Percentiles rank a stretch among this genome's conserved stretches.
Evolutionary conservation across 2,888 invertebrate genomes (phyloP).

Genomic region (Petrolisthes manimaculis): DNA sequence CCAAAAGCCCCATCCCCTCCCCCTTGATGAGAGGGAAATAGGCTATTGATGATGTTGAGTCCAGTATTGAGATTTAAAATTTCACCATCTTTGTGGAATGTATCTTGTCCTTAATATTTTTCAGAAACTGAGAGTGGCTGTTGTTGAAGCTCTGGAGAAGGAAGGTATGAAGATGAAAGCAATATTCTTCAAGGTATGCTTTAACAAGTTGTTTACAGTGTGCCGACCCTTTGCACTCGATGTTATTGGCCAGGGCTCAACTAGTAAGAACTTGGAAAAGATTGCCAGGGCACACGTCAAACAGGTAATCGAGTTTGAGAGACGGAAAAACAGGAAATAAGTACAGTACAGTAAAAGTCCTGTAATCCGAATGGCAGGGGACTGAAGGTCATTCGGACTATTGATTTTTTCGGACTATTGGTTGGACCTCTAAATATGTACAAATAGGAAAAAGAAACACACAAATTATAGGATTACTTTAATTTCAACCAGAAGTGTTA

Average conservation of each 20-base stretch:
- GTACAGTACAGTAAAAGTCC: not conserved
- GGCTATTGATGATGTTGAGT: no score
- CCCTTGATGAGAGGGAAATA: no score
- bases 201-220: slow-evolving; percentile 63
- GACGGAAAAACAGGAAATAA: slow-evolving; percentile 21
- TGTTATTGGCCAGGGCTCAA: slow-evolving; percentile 61
- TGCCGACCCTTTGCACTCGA: slow-evolving; percentile 62
- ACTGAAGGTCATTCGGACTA: no score
- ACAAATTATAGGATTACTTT: no score
- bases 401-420: no score
- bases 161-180: slow-evolving; percentile 61
- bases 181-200: slow-evolving; percentile 61
- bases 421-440: no score
- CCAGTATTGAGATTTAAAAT: no score
- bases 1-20: not conserved
- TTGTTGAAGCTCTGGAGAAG: slow-evolving; percentile 53
- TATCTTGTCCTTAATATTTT: not conserved
- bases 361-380: no score
- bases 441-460: no score
- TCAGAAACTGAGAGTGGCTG: slow-evolving; percentile 61
- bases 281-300: slow-evolving; percentile 64
- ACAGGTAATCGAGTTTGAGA: slow-evolving; percentile 65
- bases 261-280: slow-evolving; percentile 61
- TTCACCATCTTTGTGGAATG: no score
- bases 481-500: no score